A percentile compares a stretch with the other conserved stretches of the same genome.
Evolutionary conservation across 1,140 invertebrate species (phyloP).

Genomic region (Apolygus lucorum): DNA sequence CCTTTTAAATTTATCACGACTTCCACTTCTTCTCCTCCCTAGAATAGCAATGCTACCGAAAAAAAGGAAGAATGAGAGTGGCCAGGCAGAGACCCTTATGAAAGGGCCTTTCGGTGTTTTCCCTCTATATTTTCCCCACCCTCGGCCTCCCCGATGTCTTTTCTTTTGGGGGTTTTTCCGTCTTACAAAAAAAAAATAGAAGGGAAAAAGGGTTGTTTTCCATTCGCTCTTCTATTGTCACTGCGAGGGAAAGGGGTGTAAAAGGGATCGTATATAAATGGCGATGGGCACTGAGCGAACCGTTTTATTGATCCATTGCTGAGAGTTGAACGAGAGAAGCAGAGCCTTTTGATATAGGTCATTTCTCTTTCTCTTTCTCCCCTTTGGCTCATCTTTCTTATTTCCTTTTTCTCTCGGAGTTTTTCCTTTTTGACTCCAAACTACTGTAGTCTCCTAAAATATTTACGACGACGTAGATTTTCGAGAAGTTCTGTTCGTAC

Average conservation of each 20-base stretch:
- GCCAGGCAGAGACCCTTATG: too few species aligned
- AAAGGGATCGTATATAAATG: neutral
- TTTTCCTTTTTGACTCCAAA: neutral
- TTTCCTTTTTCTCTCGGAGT: neutral
- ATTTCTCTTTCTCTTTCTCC: constrained; percentile 14
- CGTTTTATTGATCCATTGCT: constrained; percentile 21
- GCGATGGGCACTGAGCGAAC: neutral
- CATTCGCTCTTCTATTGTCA: neutral
- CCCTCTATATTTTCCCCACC: too few species aligned
- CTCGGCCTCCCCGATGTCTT: too few species aligned
- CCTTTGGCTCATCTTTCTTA: neutral
- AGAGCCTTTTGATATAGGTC: constrained; percentile 13
- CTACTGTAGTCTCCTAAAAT: neutral
- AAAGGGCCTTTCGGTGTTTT: too few species aligned
- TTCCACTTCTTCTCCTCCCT: too few species aligned
- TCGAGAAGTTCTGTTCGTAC: too few species aligned
- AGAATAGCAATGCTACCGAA: too few species aligned
- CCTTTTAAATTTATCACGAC: too few species aligned
- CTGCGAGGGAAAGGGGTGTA: neutral
- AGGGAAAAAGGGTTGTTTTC: neutral
- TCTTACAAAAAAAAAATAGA: too few species aligned
- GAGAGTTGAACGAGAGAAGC: constrained; percentile 12
- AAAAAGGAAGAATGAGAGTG: too few species aligned
- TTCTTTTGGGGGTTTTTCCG: too few species aligned
- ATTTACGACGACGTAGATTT: too few species aligned